Base-by-base conservation (phyloP, 2,888 invertebrate genomes). In the Leucozona laternaria region DNA sequence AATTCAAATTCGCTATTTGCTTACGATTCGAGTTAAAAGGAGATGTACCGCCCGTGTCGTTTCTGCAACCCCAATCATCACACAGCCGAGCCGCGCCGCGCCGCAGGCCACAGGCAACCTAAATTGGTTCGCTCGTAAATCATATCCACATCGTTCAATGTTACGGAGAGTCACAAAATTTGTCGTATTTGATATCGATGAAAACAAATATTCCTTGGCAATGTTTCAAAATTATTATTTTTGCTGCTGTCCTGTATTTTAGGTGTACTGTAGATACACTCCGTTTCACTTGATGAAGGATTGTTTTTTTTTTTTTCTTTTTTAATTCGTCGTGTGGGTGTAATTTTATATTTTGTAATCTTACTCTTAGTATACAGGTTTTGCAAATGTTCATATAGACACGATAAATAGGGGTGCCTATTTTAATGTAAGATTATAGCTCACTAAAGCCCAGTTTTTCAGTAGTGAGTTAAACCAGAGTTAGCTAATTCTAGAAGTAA, bases 121-220 rank as follows among this genome's bases (percentile, higher is more conserved):
- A 79, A 76, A 71, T 84, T 79, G 70, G 64, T 71, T 57, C 40
- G 75, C 75, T 84, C 84, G 80, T 80, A 84, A 84, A 84, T 84
- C 84, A 79, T 71, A 80, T 66, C 53, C 66, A 70, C 80, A 45
- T 80, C 76, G 75, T 80, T 76, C 84, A 84, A 84, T 80, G 84
- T 84, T 84, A 84, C 80, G 66, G 76, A 76, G 73, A 84, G 71
- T 80, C 80, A 60, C 75, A 71, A 79, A 84, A 80, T 84, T 84
- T 84, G 84, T 84, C 84, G 80, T 84, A 76, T 76, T 76, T 75
- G 84, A 80, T 84, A 84, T 84, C 84, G 84, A 80, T 84, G 84
- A 66, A 84, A 80, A 80, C 84, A 84, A 84, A 84, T 84, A 79
- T 76, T 76, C 48, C 50, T 84, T 84, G 84, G 84, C 84, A 84